Conservation (phyloP, 2,797 vertebrate species). For the Fistularia tabacaria region DNA sequence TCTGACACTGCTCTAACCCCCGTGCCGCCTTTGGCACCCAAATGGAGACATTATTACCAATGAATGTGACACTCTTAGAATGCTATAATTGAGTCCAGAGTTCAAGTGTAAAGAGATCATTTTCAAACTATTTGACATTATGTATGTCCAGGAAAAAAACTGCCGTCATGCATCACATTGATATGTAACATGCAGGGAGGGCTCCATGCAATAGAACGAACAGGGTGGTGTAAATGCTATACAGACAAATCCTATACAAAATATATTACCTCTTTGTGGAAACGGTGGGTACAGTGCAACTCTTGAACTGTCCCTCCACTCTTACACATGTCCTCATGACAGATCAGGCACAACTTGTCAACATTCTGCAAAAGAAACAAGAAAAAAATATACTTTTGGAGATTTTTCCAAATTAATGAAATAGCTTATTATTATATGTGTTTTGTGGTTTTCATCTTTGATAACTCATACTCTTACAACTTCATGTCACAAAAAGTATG, state of each 20-base stretch:
- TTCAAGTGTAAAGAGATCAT: constrained; percentile 8
- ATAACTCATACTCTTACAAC: no score
- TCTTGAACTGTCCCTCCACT: constrained; percentile 55
- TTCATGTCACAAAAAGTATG: no score
- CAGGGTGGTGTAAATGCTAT: constrained; percentile 7
- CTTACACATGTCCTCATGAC: constrained; percentile 60
- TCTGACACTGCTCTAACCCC: constrained; percentile 41
- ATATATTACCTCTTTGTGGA: constrained; percentile 71
- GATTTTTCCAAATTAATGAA: no score
- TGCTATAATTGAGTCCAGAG: constrained; percentile 23
- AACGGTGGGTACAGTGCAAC: constrained; percentile 66
- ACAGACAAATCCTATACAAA: constrained; percentile 15
- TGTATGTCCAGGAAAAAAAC: constrained; percentile 28
- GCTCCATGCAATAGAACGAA: no score
- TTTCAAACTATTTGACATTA: constrained; percentile 30
- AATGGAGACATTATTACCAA: constrained; percentile 39
- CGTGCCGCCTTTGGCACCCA: constrained; percentile 51
- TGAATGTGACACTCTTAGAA: constrained; percentile 1
- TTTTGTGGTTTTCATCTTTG: no score
- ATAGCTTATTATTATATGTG: no score
- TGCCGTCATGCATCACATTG: constrained; percentile 17
- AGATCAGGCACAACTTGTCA: constrained; percentile 63
- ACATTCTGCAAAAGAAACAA: constrained; percentile 52
- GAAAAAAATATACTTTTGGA: not conserved
- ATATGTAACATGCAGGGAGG: constrained; percentile 29